A percentile compares a stretch with the other conserved stretches of the same genome.
Conservation (phyloP, 2,888 invertebrate genomes). For the Miltochrista miniata region DNA sequence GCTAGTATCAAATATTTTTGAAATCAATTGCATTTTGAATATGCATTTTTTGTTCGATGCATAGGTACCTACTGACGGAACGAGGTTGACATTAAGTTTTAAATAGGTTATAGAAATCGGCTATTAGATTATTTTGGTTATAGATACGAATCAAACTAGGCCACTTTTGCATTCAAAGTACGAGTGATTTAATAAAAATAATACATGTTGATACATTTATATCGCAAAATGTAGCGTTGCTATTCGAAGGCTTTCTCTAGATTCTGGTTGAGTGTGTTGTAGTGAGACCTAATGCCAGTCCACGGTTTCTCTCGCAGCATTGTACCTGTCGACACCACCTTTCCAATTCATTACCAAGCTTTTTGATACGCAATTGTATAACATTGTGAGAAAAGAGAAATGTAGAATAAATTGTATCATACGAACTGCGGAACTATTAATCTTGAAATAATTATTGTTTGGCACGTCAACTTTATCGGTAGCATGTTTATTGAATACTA, state of each 20-base stretch:
- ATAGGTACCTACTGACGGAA: too few species aligned
- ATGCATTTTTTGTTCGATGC: too few species aligned
- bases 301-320: slow-evolving; percentile 27
- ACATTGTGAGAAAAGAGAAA: neutral
- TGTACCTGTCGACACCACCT: slow-evolving; percentile 24
- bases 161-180: too few species aligned
- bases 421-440: neutral
- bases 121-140: too few species aligned
- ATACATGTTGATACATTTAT: slow-evolving; percentile 6
- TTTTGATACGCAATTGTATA: slow-evolving; percentile 8
- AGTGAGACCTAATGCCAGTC: slow-evolving; percentile 17
- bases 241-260: slow-evolving; percentile 63
- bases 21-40: too few species aligned
- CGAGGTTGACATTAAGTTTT: too few species aligned
- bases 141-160: too few species aligned
- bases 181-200: too few species aligned
- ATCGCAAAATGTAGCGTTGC: slow-evolving; percentile 32
- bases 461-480: neutral
- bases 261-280: slow-evolving; percentile 50
- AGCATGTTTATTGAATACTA: neutral
- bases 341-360: slow-evolving; percentile 24
- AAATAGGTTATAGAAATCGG: too few species aligned
- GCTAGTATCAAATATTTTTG: too few species aligned
- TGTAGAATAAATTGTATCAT: neutral
- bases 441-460: neutral